Percentiles rank a stretch among this genome's conserved stretches.
These are phyloP conservation scores for Cyrtodaria siliqua DNA, from an alignment of 2,888 invertebrate species.

Conservation along the genomic window DNA sequence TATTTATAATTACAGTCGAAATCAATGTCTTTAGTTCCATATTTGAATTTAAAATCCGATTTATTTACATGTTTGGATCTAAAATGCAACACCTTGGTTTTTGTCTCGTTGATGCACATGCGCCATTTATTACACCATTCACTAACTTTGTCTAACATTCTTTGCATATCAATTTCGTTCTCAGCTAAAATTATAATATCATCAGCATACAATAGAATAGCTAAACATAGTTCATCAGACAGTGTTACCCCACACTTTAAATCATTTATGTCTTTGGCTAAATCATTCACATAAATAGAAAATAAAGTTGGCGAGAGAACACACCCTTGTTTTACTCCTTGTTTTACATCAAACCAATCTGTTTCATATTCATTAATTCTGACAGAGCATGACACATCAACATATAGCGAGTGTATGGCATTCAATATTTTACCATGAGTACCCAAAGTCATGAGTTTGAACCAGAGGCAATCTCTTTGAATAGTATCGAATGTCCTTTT, in stretches of 20 bases:
- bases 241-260: conserved; percentile 17
- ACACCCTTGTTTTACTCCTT: conserved; percentile 47
- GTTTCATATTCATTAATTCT: conserved; percentile 20
- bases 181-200: conserved; percentile 36
- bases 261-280: conserved; percentile 17
- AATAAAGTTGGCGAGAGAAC: conserved; percentile 31
- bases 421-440: conserved; percentile 32
- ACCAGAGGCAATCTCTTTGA: conserved; percentile 28
- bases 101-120: conserved; percentile 18
- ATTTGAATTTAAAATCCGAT: conserved; percentile 14
- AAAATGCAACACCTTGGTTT: conserved; percentile 39
- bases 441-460: conserved; percentile 14
- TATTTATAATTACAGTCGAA: no score
- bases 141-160: conserved; percentile 19
- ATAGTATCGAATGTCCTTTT: conserved; percentile 46
- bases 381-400: conserved; percentile 2
- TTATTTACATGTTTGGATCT: conserved; percentile 1
- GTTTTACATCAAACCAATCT: conserved; percentile 21
- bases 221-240: background rate
- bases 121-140: conserved; percentile 35
- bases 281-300: conserved; percentile 37
- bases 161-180: conserved; percentile 20
- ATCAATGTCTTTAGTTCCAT: no score
- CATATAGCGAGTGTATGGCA: conserved; percentile 36
- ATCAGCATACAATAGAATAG: conserved; percentile 38